phyloP scores from a whole-genome alignment of 2,113 vertebrate species.

The Eurypyga helias region DNA sequence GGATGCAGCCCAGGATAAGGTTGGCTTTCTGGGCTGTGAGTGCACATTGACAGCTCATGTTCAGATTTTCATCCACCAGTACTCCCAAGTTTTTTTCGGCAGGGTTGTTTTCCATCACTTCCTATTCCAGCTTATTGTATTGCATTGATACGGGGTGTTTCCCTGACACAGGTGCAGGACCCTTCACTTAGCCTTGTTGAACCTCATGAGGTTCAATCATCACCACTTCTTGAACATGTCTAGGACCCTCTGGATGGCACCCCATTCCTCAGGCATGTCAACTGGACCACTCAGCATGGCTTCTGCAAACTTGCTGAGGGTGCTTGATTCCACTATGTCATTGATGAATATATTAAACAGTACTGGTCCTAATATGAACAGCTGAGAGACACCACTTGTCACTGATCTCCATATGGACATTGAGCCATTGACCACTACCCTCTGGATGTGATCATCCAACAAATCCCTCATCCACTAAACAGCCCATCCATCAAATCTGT shows the following conservation, averaged over 20 bases:
- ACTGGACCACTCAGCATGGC: accelerated
- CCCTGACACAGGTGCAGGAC: too few species aligned
- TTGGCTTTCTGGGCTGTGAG: neutral
- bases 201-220: neutral
- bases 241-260: neutral
- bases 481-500: neutral
- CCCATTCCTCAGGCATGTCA: neutral
- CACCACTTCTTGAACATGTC: neutral
- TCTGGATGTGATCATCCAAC: neutral
- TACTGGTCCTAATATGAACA: neutral
- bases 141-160: too few species aligned
- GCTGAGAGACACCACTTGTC: neutral
- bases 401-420: neutral
- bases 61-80: neutral
- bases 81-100: too few species aligned
- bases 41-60: neutral
- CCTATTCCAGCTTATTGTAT: neutral
- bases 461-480: neutral
- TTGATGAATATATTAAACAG: neutral
- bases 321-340: neutral
- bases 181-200: too few species aligned
- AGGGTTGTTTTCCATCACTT: neutral
- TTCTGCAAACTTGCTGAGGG: neutral
- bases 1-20: neutral
- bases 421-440: neutral